A percentile compares a stretch with the other conserved stretches of the same genome.
Evolutionary conservation across 2,113 vertebrate species (phyloP).

Genomic region (Coregonus clupeaformis): DNA sequence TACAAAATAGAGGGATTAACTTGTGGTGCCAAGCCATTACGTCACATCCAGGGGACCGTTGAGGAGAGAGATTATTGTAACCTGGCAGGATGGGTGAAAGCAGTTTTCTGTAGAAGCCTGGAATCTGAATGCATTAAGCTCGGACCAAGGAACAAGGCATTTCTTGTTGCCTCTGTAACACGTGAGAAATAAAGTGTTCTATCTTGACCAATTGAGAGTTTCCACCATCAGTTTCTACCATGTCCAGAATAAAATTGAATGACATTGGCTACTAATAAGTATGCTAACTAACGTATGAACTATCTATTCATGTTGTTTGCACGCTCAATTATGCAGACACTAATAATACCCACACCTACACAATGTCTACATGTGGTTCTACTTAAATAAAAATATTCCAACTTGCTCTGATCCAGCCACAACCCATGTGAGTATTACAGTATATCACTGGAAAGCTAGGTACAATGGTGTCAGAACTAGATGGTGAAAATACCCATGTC

Average conservation of each 20-base stretch:
- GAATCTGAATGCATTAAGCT: slow-evolving; percentile 24
- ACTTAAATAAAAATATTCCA: background rate
- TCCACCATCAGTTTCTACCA: background rate
- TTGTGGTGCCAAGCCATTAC: slow-evolving; percentile 35
- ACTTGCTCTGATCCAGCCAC: slow-evolving; percentile 3
- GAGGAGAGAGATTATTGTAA: slow-evolving; percentile 40
- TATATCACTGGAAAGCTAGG: slow-evolving; percentile 53
- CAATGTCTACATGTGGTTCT: background rate
- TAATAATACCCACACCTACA: too few relatives aligned
- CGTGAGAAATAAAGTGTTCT: background rate
- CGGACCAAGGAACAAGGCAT: slow-evolving; percentile 14
- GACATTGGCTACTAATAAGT: background rate
- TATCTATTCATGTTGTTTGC: background rate
- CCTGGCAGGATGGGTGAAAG: slow-evolving; percentile 38
- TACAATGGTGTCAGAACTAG: slow-evolving; percentile 52
- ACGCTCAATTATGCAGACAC: background rate
- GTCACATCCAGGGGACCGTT: slow-evolving; percentile 25
- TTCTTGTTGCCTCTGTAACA: background rate
- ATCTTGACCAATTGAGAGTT: background rate
- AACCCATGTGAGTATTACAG: slow-evolving; percentile 19
- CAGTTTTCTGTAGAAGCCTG: slow-evolving; percentile 18
- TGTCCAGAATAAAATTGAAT: background rate
- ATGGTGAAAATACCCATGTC: slow-evolving; percentile 61
- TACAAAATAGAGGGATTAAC: slow-evolving; percentile 37
- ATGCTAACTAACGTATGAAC: background rate